Conservation (phyloP, 2,797 vertebrate species). For the Setipinna tenuifilis region DNA sequence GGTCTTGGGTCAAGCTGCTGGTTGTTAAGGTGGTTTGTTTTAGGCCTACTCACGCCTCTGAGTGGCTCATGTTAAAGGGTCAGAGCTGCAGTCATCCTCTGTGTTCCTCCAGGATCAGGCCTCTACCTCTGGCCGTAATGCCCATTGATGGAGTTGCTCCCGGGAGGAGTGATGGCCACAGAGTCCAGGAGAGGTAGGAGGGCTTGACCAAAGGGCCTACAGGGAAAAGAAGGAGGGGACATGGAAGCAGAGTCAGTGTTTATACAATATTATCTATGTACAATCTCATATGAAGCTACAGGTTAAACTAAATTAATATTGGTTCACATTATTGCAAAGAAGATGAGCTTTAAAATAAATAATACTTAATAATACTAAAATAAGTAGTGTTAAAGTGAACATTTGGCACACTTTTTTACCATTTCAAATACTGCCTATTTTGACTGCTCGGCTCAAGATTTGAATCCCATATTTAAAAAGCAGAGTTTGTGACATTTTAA, state of each 20-base stretch:
- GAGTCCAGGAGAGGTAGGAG: slow-evolving; percentile 89
- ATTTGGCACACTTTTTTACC: too few relatives aligned
- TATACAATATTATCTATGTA: not conserved
- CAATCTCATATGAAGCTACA: not conserved
- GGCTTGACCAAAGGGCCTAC: slow-evolving; percentile 92
- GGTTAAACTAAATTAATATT: too few relatives aligned
- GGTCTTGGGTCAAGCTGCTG: slow-evolving; percentile 2
- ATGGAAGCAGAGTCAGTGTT: not conserved
- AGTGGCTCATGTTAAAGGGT: not conserved
- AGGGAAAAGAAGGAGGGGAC: not conserved
- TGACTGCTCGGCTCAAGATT: too few relatives aligned
- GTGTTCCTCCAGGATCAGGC: not conserved
- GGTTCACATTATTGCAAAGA: too few relatives aligned
- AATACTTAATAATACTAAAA: too few relatives aligned
- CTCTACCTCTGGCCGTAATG: slow-evolving; percentile 85
- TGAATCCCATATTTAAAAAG: too few relatives aligned
- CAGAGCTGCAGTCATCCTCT: slow-evolving; percentile 2
- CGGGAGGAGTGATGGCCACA: slow-evolving; percentile 82
- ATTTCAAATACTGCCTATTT: too few relatives aligned
- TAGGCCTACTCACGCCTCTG: not conserved
- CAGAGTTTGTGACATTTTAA: too few relatives aligned
- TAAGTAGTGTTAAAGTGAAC: too few relatives aligned
- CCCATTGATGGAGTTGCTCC: slow-evolving; percentile 82
- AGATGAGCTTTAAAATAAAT: too few relatives aligned
- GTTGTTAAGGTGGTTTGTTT: not conserved